Evolutionary conservation across 1,140 invertebrate species (phyloP), one percentile per base, ranked within the genome.

Genomic region (Pogonus chalceus): DNA sequence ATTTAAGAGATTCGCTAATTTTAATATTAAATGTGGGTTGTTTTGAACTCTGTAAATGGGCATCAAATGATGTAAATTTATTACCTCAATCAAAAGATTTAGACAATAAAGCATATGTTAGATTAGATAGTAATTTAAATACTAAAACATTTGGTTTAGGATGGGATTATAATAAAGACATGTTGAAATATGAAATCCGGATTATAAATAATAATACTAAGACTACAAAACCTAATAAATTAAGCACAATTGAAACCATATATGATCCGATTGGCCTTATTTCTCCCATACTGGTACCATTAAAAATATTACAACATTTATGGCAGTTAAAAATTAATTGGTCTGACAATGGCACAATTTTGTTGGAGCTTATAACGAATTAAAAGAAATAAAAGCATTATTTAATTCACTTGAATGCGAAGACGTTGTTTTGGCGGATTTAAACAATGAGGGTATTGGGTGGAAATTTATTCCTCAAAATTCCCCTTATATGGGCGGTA

Each of bases 191-290:
- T 23, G 9, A 9, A 14, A 49, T 52, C 50, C 24, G 2, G 7
- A 21, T 9, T 35, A 52, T 14, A 10, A 18, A 47, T 48, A 20
- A 2, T 16, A n/a, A n/a, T n/a, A n/a, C n/a, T n/a, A n/a, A 35
- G 35, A n/a, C 55, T 21, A 60, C 54, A n/a, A 62, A 60, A 43
- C 53, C 54, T 23, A 56, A 1, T 2, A 53, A 60, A 22, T 49
- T 62, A 23, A 54, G 47, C 4, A 23, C 20, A 51, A 58, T 53
- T 1, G 50, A 56, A 2, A 46, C 56, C 48, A 58, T 60, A 26
- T 62, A n/a, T n/a, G n/a, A n/a, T 51, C 37, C 56, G 60, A 43
- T 58, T 56, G 58, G 58, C 20, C 39, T 61, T 16, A 22, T 61
- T 14, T 26, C 54, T n/a, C 54, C 60, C 2, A 16, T 49, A 20